Evolutionary conservation across 2,797 vertebrate species (phyloP).

Genomic region (Pangasius sanitwongsei): DNA sequence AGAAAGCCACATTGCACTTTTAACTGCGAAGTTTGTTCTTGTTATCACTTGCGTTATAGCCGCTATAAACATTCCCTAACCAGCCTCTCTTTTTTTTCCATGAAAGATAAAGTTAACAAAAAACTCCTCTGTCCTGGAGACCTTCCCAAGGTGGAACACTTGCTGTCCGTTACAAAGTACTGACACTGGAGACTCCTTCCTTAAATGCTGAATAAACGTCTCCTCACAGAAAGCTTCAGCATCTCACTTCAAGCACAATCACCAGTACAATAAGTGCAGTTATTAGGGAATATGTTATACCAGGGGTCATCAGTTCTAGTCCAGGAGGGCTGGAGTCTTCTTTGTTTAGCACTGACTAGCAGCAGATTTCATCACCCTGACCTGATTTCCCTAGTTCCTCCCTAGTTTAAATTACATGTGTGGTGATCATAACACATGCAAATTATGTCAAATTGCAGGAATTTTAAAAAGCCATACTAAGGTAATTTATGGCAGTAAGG

Average conservation of each 20-base stretch:
- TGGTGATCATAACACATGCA: background rate
- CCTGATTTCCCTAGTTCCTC: background rate
- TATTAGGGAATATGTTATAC: background rate
- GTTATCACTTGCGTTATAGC: background rate
- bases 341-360: background rate
- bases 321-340: background rate
- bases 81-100: background rate
- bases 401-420: background rate
- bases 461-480: background rate
- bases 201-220: background rate
- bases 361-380: background rate
- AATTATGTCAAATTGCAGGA: background rate
- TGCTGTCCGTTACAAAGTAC: background rate
- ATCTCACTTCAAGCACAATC: background rate
- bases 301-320: background rate
- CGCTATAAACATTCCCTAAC: background rate
- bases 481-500: background rate
- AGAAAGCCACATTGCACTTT: background rate
- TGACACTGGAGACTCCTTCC: background rate
- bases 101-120: background rate
- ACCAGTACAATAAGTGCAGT: background rate
- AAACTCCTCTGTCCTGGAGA: background rate
- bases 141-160: background rate
- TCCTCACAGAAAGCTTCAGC: background rate
- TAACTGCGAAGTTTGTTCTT: background rate